Conservation (phyloP, 2,888 invertebrate genomes). For the Cylindroiulus punctatus region DNA sequence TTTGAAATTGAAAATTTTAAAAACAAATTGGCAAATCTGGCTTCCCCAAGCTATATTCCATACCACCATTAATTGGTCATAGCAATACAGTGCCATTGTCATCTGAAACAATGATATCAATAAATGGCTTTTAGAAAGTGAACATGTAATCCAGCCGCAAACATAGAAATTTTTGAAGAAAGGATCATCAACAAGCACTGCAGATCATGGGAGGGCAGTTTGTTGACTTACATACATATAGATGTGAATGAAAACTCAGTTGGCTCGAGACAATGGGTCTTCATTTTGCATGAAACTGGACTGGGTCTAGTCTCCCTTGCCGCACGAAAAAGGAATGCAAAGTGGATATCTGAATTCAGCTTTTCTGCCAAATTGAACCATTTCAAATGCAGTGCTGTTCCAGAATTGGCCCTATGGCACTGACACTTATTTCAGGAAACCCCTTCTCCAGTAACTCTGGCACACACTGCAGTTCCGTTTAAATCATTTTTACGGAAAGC, state of each 20-base stretch:
- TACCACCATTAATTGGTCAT: too few relatives aligned
- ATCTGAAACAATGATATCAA: too few relatives aligned
- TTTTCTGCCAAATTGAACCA: slow-evolving; percentile 2
- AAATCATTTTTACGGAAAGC: not conserved
- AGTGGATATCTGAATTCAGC: not conserved
- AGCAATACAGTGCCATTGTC: too few relatives aligned
- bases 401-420: not conserved
- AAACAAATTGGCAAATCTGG: too few relatives aligned
- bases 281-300: not conserved
- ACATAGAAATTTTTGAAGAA: too few relatives aligned
- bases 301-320: not conserved
- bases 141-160: too few relatives aligned
- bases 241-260: not conserved
- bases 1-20: too few relatives aligned
- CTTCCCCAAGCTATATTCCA: too few relatives aligned
- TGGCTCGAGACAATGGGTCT: not conserved
- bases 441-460: slow-evolving; percentile 26
- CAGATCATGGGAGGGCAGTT: not conserved
- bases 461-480: not conserved
- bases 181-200: too few relatives aligned
- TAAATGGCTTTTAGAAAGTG: too few relatives aligned
- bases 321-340: not conserved
- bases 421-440: not conserved
- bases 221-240: not conserved
- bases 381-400: not conserved